These are phyloP conservation scores for Corapipo altera DNA, from an alignment of 2,113 vertebrate species.

Conservation along the genomic window DNA sequence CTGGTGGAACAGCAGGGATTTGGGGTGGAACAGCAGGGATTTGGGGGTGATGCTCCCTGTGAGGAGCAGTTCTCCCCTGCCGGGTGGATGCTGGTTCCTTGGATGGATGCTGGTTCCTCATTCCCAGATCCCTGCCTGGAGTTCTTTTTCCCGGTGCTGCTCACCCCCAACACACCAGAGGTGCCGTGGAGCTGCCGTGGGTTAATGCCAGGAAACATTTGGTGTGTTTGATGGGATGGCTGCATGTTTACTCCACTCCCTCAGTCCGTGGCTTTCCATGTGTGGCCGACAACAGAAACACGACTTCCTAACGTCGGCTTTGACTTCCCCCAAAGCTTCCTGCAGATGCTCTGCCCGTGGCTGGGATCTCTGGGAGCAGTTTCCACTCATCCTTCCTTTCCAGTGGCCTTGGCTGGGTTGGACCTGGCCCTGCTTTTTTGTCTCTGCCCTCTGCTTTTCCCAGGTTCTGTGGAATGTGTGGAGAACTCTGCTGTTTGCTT, in stretches of 20 bases:
- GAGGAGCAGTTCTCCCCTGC: neutral
- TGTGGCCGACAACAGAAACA: neutral
- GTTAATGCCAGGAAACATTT: conserved; percentile 20
- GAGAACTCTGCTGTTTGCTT: conserved; percentile 50
- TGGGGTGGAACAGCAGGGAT: neutral
- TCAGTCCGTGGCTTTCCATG: neutral
- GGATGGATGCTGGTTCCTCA: neutral
- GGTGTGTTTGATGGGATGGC: neutral
- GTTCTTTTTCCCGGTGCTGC: neutral
- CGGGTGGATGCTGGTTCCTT: neutral
- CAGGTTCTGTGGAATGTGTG: neutral
- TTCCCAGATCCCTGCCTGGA: neutral
- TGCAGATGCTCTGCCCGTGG: neutral
- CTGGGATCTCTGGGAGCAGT: neutral
- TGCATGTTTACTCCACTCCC: neutral
- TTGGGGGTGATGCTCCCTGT: neutral
- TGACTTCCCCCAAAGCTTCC: conserved; percentile 18
- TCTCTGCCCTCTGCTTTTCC: neutral
- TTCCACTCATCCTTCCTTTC: conserved; percentile 38
- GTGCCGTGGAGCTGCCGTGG: neutral
- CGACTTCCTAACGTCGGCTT: neutral
- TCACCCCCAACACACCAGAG: neutral
- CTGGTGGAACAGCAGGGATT: neutral
- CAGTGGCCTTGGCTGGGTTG: neutral
- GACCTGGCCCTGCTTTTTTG: conserved; percentile 8